Base-by-base conservation (phyloP, 1,140 invertebrate species). In the Centruroides sculpturatus region DNA sequence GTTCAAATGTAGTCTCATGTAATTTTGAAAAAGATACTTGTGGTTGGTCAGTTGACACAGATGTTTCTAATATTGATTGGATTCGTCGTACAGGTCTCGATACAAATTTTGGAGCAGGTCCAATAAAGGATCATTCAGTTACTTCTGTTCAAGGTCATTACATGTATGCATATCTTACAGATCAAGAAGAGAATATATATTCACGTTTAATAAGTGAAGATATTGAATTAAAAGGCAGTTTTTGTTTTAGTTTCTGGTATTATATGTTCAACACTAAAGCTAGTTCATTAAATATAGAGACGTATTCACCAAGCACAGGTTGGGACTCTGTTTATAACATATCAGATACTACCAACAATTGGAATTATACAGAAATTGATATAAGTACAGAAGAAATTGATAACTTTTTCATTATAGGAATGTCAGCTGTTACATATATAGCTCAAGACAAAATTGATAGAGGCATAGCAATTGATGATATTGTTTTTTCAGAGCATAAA, bases 381-480 rank as follows among this genome's bases (percentile, higher is more conserved):
- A 61, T 66, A 13, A 47, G 52, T 34, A 48, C 35, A 6, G 49
- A 49, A 51, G 41, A 59, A 35, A 56, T 59, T 34, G 57, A 57
- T n/a, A 57, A 64, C 35, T 62, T 64, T 51, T 61, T 64, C 23
- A 56, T 57, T 57, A 49, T 66, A 6, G 59, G 58, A 23, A 6
- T 66, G 5, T 50, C 47, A 34, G 65, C 57, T 7, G 34, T 49
- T 5, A n/a, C 59, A 3, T 35, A n/a, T 8, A 10, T 1, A 23
- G 41, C 36, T 47, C 60, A 56, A 51, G 59, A 64, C 8, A 63
- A 63, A 10, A 65, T 60, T 11, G n/a, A 35, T 11, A 23, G 56
- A 34, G 64, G 66, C n/a, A 59, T 67, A 13, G 66, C 66, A 47
- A 36, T 67, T 36, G 66, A 67, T 53, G 66, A 67, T 56, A 5